Evolutionary conservation across 2,888 invertebrate species (phyloP).

Genomic region (Lepas anatifera): DNA sequence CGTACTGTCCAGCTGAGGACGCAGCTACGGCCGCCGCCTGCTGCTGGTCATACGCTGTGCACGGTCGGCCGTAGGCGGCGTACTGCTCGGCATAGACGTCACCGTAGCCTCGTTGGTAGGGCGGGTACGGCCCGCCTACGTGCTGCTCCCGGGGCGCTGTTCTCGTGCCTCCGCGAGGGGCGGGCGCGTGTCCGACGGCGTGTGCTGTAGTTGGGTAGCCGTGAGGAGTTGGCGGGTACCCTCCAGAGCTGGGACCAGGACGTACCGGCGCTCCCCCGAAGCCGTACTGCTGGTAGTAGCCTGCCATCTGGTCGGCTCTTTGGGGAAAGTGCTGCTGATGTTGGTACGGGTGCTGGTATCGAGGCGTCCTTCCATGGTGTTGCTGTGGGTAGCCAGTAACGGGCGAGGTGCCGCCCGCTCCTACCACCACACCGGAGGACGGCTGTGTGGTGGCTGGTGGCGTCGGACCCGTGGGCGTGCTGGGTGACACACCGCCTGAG

Average conservation of each 20-base stretch:
- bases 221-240: neutral
- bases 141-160: neutral
- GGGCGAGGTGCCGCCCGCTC: neutral
- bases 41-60: neutral
- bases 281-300: slow-evolving; percentile 6
- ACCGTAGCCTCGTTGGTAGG: slow-evolving; percentile 3
- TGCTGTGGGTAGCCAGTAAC: neutral
- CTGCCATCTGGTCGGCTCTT: neutral
- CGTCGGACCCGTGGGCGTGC: neutral
- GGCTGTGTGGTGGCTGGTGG: neutral
- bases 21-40: too few relatives aligned
- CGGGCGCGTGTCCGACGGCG: neutral
- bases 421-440: too few relatives aligned
- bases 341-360: neutral
- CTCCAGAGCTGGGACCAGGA: neutral
- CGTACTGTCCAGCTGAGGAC: neutral
- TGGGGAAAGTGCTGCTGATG: too few relatives aligned
- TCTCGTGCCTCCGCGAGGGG: neutral
- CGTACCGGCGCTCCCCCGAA: neutral
- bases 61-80: slow-evolving; percentile 1
- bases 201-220: too few relatives aligned
- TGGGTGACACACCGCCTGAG: neutral
- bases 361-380: neutral
- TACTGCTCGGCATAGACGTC: neutral
- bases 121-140: neutral